Conservation (phyloP, 2,113 vertebrate genomes). For the Microcebus jonahi region DNA sequence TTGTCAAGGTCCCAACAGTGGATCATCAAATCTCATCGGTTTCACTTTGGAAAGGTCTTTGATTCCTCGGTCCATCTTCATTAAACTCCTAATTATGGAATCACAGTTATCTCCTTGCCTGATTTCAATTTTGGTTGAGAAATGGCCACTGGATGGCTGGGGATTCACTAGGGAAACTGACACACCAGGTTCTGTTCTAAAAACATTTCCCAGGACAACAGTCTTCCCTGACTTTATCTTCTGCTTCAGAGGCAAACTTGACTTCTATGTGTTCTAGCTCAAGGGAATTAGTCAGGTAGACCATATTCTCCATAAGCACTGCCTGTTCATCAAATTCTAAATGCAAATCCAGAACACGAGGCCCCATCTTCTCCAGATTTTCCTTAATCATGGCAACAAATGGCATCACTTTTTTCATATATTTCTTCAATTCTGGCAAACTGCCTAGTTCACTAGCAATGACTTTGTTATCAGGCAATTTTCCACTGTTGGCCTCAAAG, state of each 20-base stretch:
- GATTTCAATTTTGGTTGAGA: slow-evolving; percentile 92
- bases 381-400: slow-evolving; percentile 99
- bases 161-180: slow-evolving; percentile 92
- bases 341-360: slow-evolving; percentile 93
- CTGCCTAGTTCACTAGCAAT: slow-evolving; percentile 91
- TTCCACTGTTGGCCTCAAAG: slow-evolving; percentile 90
- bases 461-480: slow-evolving; percentile 96
- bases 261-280: slow-evolving; percentile 96
- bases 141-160: slow-evolving; percentile 93
- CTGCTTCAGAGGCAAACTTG: slow-evolving; percentile 94
- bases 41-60: slow-evolving; percentile 96
- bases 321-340: slow-evolving; percentile 96
- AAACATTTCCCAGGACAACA: slow-evolving; percentile 97
- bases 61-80: slow-evolving; percentile 94
- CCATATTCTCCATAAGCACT: slow-evolving; percentile 95
- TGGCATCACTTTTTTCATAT: slow-evolving; percentile 98
- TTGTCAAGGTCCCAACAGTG: slow-evolving; percentile 91
- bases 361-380: slow-evolving; percentile 95
- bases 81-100: slow-evolving; percentile 90
- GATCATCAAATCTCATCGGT: slow-evolving; percentile 97
- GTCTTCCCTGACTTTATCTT: slow-evolving; percentile 97
- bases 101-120: slow-evolving; percentile 93
- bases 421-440: slow-evolving; percentile 96
- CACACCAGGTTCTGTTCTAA: slow-evolving; percentile 95
- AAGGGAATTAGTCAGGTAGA: slow-evolving; percentile 96